phyloP scores from a whole-genome alignment of 1,140 invertebrate species.

The Lasaia peninsularis region DNA sequence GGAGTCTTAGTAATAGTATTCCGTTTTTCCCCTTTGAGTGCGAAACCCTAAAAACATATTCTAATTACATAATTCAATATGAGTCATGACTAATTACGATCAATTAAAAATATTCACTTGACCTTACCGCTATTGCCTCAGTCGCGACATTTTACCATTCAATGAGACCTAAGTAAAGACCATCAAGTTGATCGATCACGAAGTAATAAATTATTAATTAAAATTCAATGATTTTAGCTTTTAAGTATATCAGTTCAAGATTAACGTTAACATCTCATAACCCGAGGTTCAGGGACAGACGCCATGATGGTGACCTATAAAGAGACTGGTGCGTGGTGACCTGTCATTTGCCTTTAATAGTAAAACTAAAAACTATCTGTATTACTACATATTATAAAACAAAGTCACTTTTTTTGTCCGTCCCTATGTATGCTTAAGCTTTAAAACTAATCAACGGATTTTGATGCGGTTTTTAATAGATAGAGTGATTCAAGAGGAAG shows the following conservation, averaged over 20 bases:
- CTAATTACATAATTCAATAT: not conserved
- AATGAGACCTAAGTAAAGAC: slow-evolving; percentile 28
- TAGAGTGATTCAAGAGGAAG: no score
- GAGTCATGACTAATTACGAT: slow-evolving; percentile 3
- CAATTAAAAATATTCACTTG: slow-evolving; percentile 14
- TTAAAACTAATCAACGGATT: no score
- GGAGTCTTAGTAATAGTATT: no score
- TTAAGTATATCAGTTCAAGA: slow-evolving; percentile 20
- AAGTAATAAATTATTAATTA: slow-evolving; percentile 31
- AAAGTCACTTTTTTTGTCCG: no score
- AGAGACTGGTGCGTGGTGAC: not conserved
- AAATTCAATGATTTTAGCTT: slow-evolving; percentile 16
- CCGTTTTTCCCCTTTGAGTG: no score
- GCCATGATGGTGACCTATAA: not conserved
- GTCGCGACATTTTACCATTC: slow-evolving; percentile 40
- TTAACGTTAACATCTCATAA: slow-evolving; percentile 1
- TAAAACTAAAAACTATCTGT: no score
- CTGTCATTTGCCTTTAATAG: not conserved
- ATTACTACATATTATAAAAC: no score
- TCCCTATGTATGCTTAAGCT: no score
- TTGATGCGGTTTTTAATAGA: no score
- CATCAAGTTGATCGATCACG: slow-evolving; percentile 36
- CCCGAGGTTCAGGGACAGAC: slow-evolving; percentile 1
- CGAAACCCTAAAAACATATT: not conserved
- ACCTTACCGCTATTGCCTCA: slow-evolving; percentile 23